Conservation (phyloP, 2,888 invertebrate genomes). For the Lycocerus yunnanus region DNA sequence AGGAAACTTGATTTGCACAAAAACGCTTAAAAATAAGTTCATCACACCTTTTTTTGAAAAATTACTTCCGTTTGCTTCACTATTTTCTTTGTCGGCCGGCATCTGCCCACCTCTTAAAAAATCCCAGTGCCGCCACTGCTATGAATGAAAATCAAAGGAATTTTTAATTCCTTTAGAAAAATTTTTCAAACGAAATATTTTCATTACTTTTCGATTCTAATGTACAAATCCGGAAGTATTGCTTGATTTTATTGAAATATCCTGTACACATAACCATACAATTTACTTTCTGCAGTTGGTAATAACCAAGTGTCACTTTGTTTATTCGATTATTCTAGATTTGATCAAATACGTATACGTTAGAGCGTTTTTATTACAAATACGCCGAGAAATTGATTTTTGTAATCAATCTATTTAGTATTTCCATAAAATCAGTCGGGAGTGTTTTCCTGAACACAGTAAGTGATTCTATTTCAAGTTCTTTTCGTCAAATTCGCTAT, state of each 20-base stretch:
- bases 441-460: conserved; percentile 18
- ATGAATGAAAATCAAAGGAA: too few relatives aligned
- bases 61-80: too few relatives aligned
- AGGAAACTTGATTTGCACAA: too few relatives aligned
- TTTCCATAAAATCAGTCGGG: background rate
- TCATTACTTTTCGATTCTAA: too few relatives aligned
- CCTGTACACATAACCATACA: background rate
- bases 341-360: background rate
- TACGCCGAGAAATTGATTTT: background rate
- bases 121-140: too few relatives aligned
- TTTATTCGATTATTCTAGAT: background rate
- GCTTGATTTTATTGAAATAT: background rate
- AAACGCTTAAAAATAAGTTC: too few relatives aligned
- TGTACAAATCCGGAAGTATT: background rate
- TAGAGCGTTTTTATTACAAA: background rate
- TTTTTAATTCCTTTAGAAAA: too few relatives aligned
- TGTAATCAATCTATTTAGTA: background rate
- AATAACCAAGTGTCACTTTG: background rate
- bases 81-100: too few relatives aligned
- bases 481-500: conserved; percentile 11
- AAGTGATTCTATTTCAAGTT: conserved; percentile 20
- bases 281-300: background rate
- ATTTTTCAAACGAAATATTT: too few relatives aligned
- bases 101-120: too few relatives aligned
- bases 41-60: too few relatives aligned